A percentile compares a stretch with the other conserved stretches of the same genome.
Conservation (phyloP, 2,113 vertebrate species). For the Tenebrosternarchus preto region DNA sequence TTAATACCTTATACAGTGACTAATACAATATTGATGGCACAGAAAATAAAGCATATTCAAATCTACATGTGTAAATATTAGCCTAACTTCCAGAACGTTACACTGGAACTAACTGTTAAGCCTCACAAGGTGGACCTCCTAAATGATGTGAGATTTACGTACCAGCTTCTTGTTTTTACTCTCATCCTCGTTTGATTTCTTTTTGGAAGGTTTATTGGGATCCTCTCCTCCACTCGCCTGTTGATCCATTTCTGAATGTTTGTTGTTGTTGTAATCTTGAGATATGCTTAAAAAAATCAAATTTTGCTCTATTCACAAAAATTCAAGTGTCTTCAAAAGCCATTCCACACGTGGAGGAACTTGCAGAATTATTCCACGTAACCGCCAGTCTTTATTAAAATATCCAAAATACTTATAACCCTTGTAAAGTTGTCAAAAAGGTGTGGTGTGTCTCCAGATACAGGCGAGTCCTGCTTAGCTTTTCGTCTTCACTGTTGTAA, state of each 20-base stretch:
- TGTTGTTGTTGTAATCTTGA: slow-evolving; percentile 28
- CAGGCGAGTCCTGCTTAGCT: slow-evolving; percentile 25
- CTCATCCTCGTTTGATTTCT: slow-evolving; percentile 76
- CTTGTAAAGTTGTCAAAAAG: slow-evolving; percentile 45
- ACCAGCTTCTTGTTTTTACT: slow-evolving; percentile 83
- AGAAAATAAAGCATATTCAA: neutral
- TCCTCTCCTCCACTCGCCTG: slow-evolving; percentile 76
- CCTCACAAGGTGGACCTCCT: neutral
- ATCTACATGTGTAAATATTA: neutral
- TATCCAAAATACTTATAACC: slow-evolving; percentile 8
- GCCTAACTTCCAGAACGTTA: neutral
- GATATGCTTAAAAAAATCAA: neutral
- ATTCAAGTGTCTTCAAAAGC: slow-evolving; percentile 65
- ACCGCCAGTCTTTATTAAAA: neutral
- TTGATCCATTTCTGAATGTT: slow-evolving; percentile 70
- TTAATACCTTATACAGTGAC: neutral
- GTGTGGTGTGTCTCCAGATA: slow-evolving; percentile 64
- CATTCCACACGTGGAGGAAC: slow-evolving; percentile 59
- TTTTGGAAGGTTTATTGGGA: slow-evolving; percentile 74
- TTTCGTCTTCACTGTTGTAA: slow-evolving; percentile 7
- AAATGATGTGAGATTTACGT: slow-evolving; percentile 50
- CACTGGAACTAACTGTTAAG: neutral
- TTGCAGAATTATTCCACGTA: slow-evolving; percentile 37
- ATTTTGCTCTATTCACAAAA: slow-evolving; percentile 33
- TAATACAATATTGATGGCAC: neutral